Evolutionary conservation across 2,113 vertebrate genomes (phyloP), one percentile per base, ranked within the genome.

Genomic region (Grammomys surdaster): DNA sequence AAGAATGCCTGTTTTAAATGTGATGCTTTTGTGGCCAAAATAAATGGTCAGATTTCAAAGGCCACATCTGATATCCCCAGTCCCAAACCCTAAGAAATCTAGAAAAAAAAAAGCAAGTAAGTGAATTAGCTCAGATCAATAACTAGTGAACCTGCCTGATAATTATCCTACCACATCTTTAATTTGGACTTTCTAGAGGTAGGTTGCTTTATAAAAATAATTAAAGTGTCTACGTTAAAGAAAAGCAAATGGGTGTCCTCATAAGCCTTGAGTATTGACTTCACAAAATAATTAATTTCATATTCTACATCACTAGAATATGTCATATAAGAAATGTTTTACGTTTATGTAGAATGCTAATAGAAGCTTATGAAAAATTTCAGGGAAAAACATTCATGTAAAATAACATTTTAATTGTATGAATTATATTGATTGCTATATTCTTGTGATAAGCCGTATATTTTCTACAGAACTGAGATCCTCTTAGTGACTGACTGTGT

Each of bases 161-260:
- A 36, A 60, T 67, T 77, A 78, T 0, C 65, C 51, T 88, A 22
- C 0, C 1, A 63, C 19, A 26, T 36, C 12, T 40, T 81, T 69
- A 33, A 93, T 78, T 86, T 95, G 76, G 17, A 90, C 76, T 86
- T 48, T 56, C 12, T 43, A 77, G 7, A 8, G 77, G 0, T 73
- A 3, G 46, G 31, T 69, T 77, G 51, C 11, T 86, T 88, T 80
- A 90, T 89, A n/a, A 92, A 96, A 97, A 84, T 56, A 81, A 56
- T 65, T 81, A 19, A 84, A 84, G 67, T 60, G 10, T 14, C 14
- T 70, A 36, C 0, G n/a, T 89, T 82, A 72, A 14, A 56, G 80
- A 95, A 93, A 56, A 76, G 31, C 28, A 78, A 81, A 31, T 87
- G 33, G 69, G 1, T 77, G 1, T 5, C 13, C 63, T 1, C 17